These are phyloP conservation scores for Drosophila kanapiae DNA, from an alignment of 1,140 invertebrate species.

Conservation along the genomic window DNA sequence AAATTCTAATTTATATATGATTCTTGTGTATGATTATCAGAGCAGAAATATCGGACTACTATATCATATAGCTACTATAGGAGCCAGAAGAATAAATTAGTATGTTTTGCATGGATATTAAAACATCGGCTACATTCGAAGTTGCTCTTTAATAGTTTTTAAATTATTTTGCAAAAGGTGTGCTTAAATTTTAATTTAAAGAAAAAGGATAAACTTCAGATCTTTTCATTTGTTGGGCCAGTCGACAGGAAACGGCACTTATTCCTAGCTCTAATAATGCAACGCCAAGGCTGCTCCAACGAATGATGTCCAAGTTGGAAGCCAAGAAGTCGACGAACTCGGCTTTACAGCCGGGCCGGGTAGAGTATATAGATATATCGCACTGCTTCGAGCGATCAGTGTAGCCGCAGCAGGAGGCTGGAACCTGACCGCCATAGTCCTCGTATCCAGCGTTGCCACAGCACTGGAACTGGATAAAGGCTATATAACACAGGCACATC, in stretches of 20 bases:
- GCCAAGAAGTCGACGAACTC: slow-evolving; percentile 85
- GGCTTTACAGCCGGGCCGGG: slow-evolving; percentile 82
- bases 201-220: no score
- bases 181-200: no score
- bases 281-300: slow-evolving; percentile 88
- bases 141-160: no score
- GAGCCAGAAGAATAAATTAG: no score
- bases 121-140: no score
- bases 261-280: slow-evolving; percentile 85
- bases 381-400: slow-evolving; percentile 65
- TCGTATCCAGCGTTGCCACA: slow-evolving; percentile 86
- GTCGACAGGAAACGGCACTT: slow-evolving; percentile 63
- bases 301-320: slow-evolving; percentile 86
- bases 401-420: slow-evolving; percentile 85
- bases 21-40: no score
- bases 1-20: no score
- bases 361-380: slow-evolving; percentile 63
- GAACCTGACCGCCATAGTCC: slow-evolving; percentile 84
- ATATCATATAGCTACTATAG: no score
- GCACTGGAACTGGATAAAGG: slow-evolving; percentile 87
- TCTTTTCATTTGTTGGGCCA: slow-evolving; percentile 44
- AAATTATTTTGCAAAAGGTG: no score
- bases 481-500: no score
- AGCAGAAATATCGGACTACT: no score
- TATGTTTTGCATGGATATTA: no score